phyloP scores from a whole-genome alignment of 2,797 vertebrate species.

The Arrhamphus sclerolepis region DNA sequence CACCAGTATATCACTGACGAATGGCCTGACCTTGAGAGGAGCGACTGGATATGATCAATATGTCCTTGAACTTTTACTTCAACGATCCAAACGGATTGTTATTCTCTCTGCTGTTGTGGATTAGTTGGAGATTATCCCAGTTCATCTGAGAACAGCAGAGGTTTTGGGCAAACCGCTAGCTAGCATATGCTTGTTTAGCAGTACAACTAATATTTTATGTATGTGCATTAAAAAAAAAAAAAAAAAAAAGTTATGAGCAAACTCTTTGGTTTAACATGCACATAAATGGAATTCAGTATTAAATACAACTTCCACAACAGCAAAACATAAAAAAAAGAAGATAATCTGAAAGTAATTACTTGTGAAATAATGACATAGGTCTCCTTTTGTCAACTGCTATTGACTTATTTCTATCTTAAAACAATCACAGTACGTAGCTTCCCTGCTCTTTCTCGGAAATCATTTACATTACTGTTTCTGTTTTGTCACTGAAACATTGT shows the following conservation, averaged over 20 bases:
- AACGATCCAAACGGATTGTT: not conserved
- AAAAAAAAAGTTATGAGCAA: conserved; percentile 59
- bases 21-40: conserved; percentile 3
- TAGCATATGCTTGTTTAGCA: conserved; percentile 27
- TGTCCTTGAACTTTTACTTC: conserved; percentile 4
- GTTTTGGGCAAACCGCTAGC: conserved; percentile 38
- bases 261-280: conserved; percentile 85
- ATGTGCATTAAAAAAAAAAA: conserved; percentile 67
- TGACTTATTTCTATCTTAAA: conserved; percentile 29
- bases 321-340: conserved; percentile 16
- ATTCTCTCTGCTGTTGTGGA: conserved; percentile 4
- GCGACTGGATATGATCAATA: conserved; percentile 13
- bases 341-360: conserved; percentile 15
- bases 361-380: conserved; percentile 50
- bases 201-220: conserved; percentile 37
- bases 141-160: conserved; percentile 19
- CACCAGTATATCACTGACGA: not conserved
- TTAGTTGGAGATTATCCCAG: conserved; percentile 8
- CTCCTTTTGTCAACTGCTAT: conserved; percentile 32
- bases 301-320: conserved; percentile 48
- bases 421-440: no score
- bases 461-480: conserved; percentile 14
- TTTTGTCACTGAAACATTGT: conserved; percentile 35
- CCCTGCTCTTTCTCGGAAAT: no score
- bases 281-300: conserved; percentile 52